Conservation (phyloP, 2,797 vertebrate species). For the Strix occidentalis region DNA sequence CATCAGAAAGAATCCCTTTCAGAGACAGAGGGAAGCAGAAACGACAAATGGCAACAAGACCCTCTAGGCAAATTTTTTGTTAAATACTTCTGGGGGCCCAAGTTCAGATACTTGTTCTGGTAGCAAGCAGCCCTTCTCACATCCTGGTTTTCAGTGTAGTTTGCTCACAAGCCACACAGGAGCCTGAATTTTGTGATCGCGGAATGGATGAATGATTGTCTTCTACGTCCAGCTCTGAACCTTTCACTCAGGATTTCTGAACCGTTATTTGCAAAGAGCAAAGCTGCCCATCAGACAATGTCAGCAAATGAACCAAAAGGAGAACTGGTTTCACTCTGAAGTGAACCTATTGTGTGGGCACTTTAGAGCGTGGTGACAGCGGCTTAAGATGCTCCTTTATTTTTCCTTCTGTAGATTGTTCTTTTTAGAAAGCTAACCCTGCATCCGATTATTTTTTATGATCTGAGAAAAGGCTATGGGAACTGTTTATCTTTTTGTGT, state of each 20-base stretch:
- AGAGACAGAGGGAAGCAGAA: neutral
- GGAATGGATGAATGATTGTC: neutral
- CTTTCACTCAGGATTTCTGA: conserved; percentile 49
- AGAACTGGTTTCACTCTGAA: conserved; percentile 53
- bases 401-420: conserved; percentile 24
- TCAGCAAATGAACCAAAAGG: conserved; percentile 59
- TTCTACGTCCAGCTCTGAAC: neutral
- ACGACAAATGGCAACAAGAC: neutral
- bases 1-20: neutral
- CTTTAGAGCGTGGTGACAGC: neutral
- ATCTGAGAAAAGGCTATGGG: conserved; percentile 28
- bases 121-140: neutral
- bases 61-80: conserved; percentile 14
- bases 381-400: conserved; percentile 48
- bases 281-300: conserved; percentile 47
- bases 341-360: conserved; percentile 30
- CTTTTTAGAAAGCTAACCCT: conserved; percentile 14
- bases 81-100: neutral
- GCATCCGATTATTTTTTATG: conserved; percentile 52
- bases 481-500: conserved; percentile 46
- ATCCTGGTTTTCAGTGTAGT: neutral
- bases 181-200: neutral
- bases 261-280: conserved; percentile 30
- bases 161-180: neutral
- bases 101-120: neutral